Conservation (phyloP, 2,888 invertebrate genomes). For the Trisateles emortualis region DNA sequence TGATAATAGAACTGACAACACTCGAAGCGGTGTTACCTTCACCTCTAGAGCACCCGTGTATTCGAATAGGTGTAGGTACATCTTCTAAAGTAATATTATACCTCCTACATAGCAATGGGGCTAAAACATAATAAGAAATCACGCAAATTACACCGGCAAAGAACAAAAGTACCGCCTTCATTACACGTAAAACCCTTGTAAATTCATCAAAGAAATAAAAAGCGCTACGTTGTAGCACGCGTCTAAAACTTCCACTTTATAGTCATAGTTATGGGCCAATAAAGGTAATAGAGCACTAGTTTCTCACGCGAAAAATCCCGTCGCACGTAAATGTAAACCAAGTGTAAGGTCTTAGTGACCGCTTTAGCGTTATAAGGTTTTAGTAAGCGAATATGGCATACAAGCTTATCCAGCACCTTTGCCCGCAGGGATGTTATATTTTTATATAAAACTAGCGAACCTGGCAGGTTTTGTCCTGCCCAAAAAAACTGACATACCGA, state of each 20-base stretch:
- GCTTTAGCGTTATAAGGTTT: neutral
- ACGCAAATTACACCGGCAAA: conserved; percentile 2
- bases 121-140: neutral
- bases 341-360: conserved; percentile 1
- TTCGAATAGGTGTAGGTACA: too few relatives aligned
- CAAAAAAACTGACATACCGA: too few relatives aligned
- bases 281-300: conserved; percentile 57
- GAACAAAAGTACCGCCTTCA: conserved; percentile 14
- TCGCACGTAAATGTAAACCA: conserved; percentile 14
- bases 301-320: conserved; percentile 55
- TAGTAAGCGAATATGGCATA: neutral
- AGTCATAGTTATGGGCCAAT: conserved; percentile 54
- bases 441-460: too few relatives aligned
- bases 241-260: conserved; percentile 30
- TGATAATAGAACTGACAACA: too few relatives aligned
- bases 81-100: too few relatives aligned
- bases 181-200: conserved; percentile 26
- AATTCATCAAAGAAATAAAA: conserved; percentile 30
- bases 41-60: too few relatives aligned
- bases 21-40: too few relatives aligned
- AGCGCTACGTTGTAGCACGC: conserved; percentile 22
- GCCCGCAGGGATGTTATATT: too few relatives aligned
- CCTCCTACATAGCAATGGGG: too few relatives aligned
- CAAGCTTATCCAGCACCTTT: too few relatives aligned
- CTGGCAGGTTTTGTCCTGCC: too few relatives aligned